Conservation (phyloP, 2,113 vertebrate species). For the Sitta europaea region DNA sequence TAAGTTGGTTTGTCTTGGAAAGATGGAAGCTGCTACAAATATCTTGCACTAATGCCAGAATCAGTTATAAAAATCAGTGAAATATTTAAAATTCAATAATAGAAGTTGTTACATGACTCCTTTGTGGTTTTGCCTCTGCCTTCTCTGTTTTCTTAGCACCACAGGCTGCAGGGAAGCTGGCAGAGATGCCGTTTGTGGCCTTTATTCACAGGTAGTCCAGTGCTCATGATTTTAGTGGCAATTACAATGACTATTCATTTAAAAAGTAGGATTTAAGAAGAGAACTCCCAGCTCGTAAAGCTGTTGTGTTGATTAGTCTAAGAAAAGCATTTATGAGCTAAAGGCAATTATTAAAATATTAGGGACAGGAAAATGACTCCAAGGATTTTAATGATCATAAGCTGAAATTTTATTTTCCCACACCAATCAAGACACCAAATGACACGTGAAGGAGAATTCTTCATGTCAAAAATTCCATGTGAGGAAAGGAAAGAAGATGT, state of each 20-base stretch:
- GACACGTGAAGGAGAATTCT: neutral
- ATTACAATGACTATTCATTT: conserved; percentile 37
- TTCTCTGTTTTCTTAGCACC: neutral
- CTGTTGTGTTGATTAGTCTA: conserved; percentile 38
- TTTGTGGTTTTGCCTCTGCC: neutral
- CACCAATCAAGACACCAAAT: neutral
- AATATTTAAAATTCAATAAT: neutral
- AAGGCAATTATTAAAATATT: conserved; percentile 58
- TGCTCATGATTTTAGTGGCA: conserved; percentile 44
- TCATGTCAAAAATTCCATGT: neutral
- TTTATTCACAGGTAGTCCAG: conserved; percentile 10
- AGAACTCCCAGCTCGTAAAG: conserved; percentile 47
- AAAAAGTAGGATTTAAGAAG: conserved; percentile 28
- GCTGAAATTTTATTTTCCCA: conserved; percentile 35
- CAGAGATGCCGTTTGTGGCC: neutral
- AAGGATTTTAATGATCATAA: conserved; percentile 53
- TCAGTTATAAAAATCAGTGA: neutral
- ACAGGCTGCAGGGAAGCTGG: neutral
- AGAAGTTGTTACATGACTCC: neutral
- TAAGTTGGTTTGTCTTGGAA: neutral
- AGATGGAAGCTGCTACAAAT: neutral
- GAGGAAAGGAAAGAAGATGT: conserved; percentile 16
- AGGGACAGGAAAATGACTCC: conserved; percentile 28
- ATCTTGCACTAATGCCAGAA: neutral
- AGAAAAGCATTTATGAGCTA: conserved; percentile 53